phyloP scores from a whole-genome alignment of 2,888 invertebrate genomes.

The Cheilosia urbana region DNA sequence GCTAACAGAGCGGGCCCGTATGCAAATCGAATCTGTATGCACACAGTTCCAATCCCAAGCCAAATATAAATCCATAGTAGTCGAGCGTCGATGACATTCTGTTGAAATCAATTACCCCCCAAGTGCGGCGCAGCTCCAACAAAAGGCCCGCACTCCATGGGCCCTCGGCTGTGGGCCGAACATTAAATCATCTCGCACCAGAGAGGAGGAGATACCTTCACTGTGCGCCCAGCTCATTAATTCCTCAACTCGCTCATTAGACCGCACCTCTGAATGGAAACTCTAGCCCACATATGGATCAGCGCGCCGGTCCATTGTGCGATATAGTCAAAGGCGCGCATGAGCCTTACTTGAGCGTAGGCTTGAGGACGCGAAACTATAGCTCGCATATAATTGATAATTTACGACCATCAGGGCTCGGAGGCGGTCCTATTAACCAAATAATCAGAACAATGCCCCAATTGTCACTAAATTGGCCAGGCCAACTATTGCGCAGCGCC shows the following conservation, averaged over 20 bases:
- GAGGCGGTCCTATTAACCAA: slow-evolving; percentile 41
- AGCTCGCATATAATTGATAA: slow-evolving; percentile 42
- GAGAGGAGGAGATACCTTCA: slow-evolving; percentile 56
- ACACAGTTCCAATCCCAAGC: slow-evolving; percentile 16
- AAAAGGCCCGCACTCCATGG: slow-evolving; percentile 54
- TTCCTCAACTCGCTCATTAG: slow-evolving; percentile 65
- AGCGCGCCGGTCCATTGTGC: slow-evolving; percentile 42
- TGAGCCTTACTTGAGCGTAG: slow-evolving; percentile 47
- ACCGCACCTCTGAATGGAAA: slow-evolving; percentile 62
- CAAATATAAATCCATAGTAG: slow-evolving; percentile 59
- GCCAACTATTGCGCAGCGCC: slow-evolving; percentile 7
- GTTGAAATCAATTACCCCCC: slow-evolving; percentile 72
- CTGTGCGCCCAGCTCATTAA: slow-evolving; percentile 55
- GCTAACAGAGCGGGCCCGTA: slow-evolving; percentile 57
- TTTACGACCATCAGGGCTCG: slow-evolving; percentile 23
- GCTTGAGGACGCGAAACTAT: slow-evolving; percentile 48
- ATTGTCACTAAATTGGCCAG: slow-evolving; percentile 56
- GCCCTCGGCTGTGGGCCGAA: slow-evolving; percentile 58
- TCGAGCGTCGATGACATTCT: slow-evolving; percentile 70
- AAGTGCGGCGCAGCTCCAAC: slow-evolving; percentile 45
- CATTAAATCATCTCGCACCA: slow-evolving; percentile 64
- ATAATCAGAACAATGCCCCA: slow-evolving; percentile 48
- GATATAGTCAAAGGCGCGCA: slow-evolving; percentile 44
- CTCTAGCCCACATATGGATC: slow-evolving; percentile 64
- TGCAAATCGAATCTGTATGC: slow-evolving; percentile 41